Percentiles rank a stretch among this genome's conserved stretches.
These are phyloP conservation scores for Callipepla californica DNA, from an alignment of 2,113 vertebrate species.

Conservation along the genomic window DNA sequence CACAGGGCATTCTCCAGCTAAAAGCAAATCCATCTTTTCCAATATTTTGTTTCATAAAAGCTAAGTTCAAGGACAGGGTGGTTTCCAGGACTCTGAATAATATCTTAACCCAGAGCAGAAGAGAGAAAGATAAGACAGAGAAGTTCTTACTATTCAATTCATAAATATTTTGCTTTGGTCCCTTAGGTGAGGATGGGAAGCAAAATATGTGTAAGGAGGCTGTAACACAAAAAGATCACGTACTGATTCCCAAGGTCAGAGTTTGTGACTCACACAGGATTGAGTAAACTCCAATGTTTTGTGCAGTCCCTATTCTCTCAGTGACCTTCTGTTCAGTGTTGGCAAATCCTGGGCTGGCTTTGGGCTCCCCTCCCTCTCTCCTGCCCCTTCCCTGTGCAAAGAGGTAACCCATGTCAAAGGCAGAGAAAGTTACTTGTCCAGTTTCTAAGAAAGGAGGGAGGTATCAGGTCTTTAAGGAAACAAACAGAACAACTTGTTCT, in stretches of 20 bases:
- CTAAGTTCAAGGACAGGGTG: background rate
- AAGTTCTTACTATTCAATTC: background rate
- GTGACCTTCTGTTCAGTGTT: background rate
- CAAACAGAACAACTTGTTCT: background rate
- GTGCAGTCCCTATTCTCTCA: background rate
- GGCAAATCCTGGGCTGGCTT: background rate
- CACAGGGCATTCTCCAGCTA: background rate
- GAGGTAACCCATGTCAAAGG: background rate
- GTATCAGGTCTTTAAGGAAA: background rate
- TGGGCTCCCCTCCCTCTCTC: background rate
- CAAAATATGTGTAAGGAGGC: constrained; percentile 32
- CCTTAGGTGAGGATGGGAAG: background rate
- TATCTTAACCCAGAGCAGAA: background rate
- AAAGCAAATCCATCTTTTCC: background rate
- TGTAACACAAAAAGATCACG: background rate
- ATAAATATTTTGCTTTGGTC: background rate
- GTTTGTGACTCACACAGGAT: background rate
- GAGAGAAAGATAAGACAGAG: background rate
- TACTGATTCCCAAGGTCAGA: background rate
- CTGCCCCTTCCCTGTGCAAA: background rate
- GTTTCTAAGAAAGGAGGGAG: background rate
- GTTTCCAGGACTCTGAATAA: background rate
- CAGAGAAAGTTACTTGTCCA: background rate
- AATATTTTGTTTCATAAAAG: background rate
- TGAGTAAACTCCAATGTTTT: background rate